These are phyloP conservation scores for Thera britannica DNA, from an alignment of 2,888 invertebrate species.

Conservation along the genomic window DNA sequence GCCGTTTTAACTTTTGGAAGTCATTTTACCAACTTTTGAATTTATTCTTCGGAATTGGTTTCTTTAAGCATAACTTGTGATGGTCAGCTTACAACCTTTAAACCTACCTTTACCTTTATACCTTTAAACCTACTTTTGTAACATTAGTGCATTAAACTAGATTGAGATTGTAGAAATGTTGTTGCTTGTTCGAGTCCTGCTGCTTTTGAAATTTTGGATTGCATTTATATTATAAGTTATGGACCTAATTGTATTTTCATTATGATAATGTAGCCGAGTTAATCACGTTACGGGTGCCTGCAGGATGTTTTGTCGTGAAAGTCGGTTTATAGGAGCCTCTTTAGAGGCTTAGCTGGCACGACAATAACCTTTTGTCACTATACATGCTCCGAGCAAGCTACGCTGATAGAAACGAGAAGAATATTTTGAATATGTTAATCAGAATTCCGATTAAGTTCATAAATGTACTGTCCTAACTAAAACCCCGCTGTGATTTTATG, in stretches of 20 bases:
- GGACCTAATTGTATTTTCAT: neutral
- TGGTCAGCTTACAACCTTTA: neutral
- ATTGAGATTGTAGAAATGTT: no score
- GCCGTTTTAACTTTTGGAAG: neutral
- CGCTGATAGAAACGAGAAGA: conserved; percentile 65
- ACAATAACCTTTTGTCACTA: conserved; percentile 53
- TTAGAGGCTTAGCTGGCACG: conserved; percentile 40
- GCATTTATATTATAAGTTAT: neutral
- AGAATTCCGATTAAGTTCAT: conserved; percentile 77
- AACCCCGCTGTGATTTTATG: conserved; percentile 76
- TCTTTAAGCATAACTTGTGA: neutral
- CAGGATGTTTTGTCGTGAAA: conserved; percentile 32
- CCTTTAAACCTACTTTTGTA: no score
- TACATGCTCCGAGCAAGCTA: conserved; percentile 43
- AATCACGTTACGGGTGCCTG: conserved; percentile 1
- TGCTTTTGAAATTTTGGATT: neutral
- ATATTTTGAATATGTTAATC: conserved; percentile 77
- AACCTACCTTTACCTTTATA: no score
- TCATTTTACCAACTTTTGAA: neutral
- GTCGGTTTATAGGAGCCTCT: conserved; percentile 37
- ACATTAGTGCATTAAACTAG: no score
- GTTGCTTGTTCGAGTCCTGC: neutral
- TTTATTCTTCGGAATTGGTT: neutral
- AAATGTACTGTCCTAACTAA: conserved; percentile 78
- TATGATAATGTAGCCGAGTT: neutral